Evolutionary conservation across 1,140 invertebrate species (phyloP), one percentile per base, ranked within the genome.

Genomic region (Dolichoris vasculosae): DNA sequence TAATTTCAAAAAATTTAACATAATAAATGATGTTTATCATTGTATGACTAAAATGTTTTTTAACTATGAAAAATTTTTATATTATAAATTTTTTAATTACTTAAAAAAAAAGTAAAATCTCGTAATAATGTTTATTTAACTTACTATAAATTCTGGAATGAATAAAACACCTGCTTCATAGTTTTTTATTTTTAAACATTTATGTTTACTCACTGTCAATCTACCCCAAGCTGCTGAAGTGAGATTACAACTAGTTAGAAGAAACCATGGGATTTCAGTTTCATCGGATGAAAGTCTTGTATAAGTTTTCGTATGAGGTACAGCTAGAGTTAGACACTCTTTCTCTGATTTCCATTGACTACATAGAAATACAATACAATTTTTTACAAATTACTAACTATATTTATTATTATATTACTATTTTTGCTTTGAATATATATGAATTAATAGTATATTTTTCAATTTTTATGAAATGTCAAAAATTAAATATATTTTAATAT

Each of bases 251-350:
- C 97, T 98, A 0, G 98, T 98, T 0, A 99, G 93, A 0, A 98
- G 92, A 90, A 98, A 98, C 96, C 96, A 97, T 85, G 95, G 95
- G 86, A 95, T 94, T 90, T 94, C 93, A 77, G 93, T 93, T 71
- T 93, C 89, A 93, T 95, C 96, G 84, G 94, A 96, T 0, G 97
- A 97, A 6, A 97, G 90, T 76, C 98, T 94, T 0, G 95, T 95
- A 91, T 99, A 99, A 0, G 96, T 96, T 93, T 99, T 99, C 77
- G 99, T 98, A 90, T 99, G 98, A 3, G 98, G 98, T 95, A 98
- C 97, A 0, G 97, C 97, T 85, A 94, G 92, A 63, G 95, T 95
- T 83, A 98, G 94, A 59, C 94, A 89, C 0, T 95, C 94, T 13
- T 91, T 91, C 64, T 95, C 95, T 11, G 97, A 95, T 89, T 95